These are phyloP conservation scores for Acanthoscelides obtectus DNA, from an alignment of 2,888 invertebrate species.

Conservation along the genomic window DNA sequence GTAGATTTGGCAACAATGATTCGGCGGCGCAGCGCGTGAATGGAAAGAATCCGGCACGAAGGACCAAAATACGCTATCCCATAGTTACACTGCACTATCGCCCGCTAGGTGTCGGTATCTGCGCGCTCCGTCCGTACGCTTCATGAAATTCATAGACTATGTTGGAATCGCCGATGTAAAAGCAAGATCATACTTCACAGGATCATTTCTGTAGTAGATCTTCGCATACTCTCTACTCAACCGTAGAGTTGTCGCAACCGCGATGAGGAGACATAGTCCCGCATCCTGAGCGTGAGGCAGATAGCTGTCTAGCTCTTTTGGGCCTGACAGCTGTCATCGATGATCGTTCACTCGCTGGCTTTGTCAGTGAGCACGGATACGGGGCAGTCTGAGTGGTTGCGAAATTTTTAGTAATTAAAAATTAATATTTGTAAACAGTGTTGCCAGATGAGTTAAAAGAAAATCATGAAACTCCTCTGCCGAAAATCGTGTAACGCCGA, in stretches of 20 bases:
- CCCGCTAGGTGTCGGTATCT: neutral
- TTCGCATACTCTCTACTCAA: constrained; percentile 53
- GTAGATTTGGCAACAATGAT: too few relatives aligned
- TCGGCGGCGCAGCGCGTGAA: too few relatives aligned
- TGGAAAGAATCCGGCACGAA: neutral
- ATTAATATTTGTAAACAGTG: too few relatives aligned
- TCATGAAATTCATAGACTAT: neutral
- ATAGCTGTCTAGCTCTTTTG: neutral
- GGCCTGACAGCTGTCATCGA: constrained; percentile 30
- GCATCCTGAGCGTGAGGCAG: constrained; percentile 52
- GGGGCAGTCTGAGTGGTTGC: constrained; percentile 41
- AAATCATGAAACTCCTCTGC: too few relatives aligned
- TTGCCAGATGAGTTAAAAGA: too few relatives aligned
- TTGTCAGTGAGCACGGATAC: constrained; percentile 21
- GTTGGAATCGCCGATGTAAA: neutral
- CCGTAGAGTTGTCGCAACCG: constrained; percentile 51
- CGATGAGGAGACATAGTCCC: constrained; percentile 56
- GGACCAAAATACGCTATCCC: neutral
- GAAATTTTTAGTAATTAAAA: neutral
- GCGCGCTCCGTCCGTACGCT: neutral
- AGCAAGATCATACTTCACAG: constrained; percentile 54
- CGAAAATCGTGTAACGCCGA: too few relatives aligned
- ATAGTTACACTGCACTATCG: neutral
- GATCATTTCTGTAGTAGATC: constrained; percentile 66
- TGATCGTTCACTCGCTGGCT: constrained; percentile 38